Base-by-base conservation (phyloP, 2,797 vertebrate genomes). In the Acanthopagrus latus region DNA sequence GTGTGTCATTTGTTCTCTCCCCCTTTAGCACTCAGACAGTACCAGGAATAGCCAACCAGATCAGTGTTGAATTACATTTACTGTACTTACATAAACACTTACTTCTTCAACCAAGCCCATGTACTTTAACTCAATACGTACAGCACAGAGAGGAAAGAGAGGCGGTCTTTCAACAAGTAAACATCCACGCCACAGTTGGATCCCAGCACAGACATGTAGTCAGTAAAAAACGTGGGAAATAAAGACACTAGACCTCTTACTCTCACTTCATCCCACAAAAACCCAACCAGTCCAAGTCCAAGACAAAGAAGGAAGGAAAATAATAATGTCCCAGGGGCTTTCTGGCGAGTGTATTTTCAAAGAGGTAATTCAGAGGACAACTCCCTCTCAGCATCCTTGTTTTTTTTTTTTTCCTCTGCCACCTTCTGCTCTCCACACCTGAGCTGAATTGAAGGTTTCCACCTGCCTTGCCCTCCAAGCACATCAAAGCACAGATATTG, bases 261-360 rank as follows among this genome's bases (percentile, higher is more conserved):
- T 84, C 81, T 89, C 68, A 72, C 81, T 84, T 82, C 77, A 67
- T 81, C 82, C 74, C 74, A 89, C 79, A 84, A 79, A 81, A 80
- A 77, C 76, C 70, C 75, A 76, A 83, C 64, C 55, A 65, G 71
- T 59, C 47, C n/a, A 66, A 64, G 77, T 91, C 91, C 86, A 92
- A 93, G 85, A 86, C 88, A 90, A 92, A 92, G 82, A 88, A 76
- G 76, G 84, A 91, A 76, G 82, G 74, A 81, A 88, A 89, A 93
- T 83, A 93, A 90, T 90, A 87, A 70, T 43, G 85, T 90, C 88
- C 91, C 81, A 14, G 78, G 63, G 86, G 86, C 52, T 91, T 93
- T 92, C 79, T 82, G 82, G 48, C n/a, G 48, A 69, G 66, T 52
- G 67, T 87, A 76, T 86, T 86, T 87, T 76, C 74, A 76, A 78